Base-by-base conservation (phyloP, 1,140 invertebrate species). In the Frieseomelitta varia region DNA sequence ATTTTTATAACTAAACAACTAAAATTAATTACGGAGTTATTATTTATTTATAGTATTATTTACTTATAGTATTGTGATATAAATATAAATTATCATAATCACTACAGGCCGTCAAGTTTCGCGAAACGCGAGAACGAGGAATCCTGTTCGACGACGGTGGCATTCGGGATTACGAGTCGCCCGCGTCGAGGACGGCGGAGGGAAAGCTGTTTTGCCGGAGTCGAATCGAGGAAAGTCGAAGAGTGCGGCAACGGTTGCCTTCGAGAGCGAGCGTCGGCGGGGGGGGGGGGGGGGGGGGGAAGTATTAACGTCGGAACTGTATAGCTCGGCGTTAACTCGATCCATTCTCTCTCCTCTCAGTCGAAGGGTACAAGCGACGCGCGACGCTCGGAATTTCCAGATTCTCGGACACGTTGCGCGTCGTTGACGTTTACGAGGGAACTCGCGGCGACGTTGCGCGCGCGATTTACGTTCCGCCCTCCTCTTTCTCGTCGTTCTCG, bases 181-280 rank as follows among this genome's bases (percentile, higher is more conserved):
- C 51, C 39, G 10, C 39, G 39, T 47, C 34, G 4, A 8, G 39
- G 39, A 8, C 2, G 30, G 30, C 1, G 30, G 84, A 24, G 47
- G 39, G 55, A 39, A 65, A 79, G 27, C 78, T 47, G 19, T 61
- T 65, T 47, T 24, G 76, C 47, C 6, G 17, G 58, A 76, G 74
- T 78, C 84, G 77, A 61, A 71, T 77, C 77, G 79, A 73, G 85
- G 78, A 83, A 85, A 87, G 73, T 77, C 69, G 67, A 47, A 47
- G 39, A 68, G 71, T 71, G 68, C 39, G n/a, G 58, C 24, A n/a
- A 24, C n/a, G 58, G 87, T 80, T 80, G 73, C 65, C 72, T 84
- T 81, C 55, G 75, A 74, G 78, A 84, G 73, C 81, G 79, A 85
- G 76, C 58, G 55, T n/a, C n/a, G 6, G 39, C 39, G 39, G 6